Percentiles rank a stretch among this genome's conserved stretches.
Conservation (phyloP, 2,888 invertebrate species). For the Trissoscelio sp. region DNA sequence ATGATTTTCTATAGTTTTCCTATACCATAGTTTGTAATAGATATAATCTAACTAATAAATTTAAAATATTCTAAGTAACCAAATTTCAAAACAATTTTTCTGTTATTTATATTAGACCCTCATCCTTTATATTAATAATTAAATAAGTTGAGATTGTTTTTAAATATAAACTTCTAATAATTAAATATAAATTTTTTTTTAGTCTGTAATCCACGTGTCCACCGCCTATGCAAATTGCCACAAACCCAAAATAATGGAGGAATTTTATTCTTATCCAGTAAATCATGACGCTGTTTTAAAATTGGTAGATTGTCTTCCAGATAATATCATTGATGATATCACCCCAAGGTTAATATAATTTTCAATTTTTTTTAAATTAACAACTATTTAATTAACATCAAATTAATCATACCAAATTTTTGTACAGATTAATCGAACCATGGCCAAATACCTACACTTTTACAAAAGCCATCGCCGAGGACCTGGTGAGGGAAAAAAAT, state of each 20-base stretch:
- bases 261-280: conserved; percentile 86
- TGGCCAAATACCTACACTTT: conserved; percentile 95
- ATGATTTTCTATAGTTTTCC: too few relatives aligned
- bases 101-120: too few relatives aligned
- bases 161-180: too few relatives aligned
- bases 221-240: conserved; percentile 84
- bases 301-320: conserved; percentile 84
- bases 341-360: conserved; percentile 85
- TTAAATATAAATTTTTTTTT: too few relatives aligned
- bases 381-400: conserved; percentile 18
- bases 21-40: too few relatives aligned
- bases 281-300: conserved; percentile 84
- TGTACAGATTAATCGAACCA: conserved; percentile 82
- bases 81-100: too few relatives aligned
- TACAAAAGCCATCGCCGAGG: conserved; percentile 93
- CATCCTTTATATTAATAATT: too few relatives aligned
- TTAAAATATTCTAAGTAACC: too few relatives aligned
- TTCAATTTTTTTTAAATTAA: too few relatives aligned
- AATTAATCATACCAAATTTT: too few relatives aligned
- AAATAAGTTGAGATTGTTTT: too few relatives aligned
- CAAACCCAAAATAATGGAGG: conserved; percentile 86
- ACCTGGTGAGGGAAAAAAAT: conserved; percentile 84
- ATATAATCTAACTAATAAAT: too few relatives aligned
- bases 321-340: conserved; percentile 83
- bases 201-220: conserved; percentile 83